A percentile compares a stretch with the other conserved stretches of the same genome.
phyloP scores from a whole-genome alignment of 1,140 invertebrate genomes.

The Lepidurus apus region DNA sequence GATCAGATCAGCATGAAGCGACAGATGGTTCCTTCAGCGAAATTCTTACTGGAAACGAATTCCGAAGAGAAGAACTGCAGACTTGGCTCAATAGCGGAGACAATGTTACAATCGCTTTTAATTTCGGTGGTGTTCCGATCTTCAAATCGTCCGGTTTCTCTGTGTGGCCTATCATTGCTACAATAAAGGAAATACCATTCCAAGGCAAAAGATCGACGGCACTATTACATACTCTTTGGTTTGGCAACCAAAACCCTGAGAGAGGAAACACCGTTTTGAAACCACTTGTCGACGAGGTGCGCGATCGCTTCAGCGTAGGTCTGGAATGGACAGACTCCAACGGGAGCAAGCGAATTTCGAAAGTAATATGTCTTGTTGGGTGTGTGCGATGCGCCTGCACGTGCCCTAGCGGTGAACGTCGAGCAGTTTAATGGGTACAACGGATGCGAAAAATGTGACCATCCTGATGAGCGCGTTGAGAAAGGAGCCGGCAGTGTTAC shows the following conservation, averaged over 20 bases:
- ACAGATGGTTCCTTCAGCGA: conserved; percentile 4
- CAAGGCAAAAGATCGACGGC: neutral
- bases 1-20: neutral
- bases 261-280: no score
- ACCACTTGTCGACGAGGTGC: neutral
- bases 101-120: conserved; percentile 32
- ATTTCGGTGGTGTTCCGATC: conserved; percentile 34
- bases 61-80: neutral
- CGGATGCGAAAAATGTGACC: conserved; percentile 23
- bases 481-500: conserved; percentile 27
- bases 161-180: conserved; percentile 28
- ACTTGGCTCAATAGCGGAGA: conserved; percentile 8
- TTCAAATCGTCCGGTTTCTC: conserved; percentile 31
- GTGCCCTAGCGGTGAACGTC: conserved; percentile 8
- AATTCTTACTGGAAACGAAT: neutral
- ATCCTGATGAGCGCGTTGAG: conserved; percentile 19
- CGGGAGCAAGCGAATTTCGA: neutral
- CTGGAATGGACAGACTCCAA: conserved; percentile 22
- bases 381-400: neutral
- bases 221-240: neutral
- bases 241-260: neutral
- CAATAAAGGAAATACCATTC: conserved; percentile 30
- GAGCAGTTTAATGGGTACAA: conserved; percentile 21
- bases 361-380: neutral
- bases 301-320: neutral